Evolutionary conservation across 2,888 invertebrate genomes (phyloP).

Genomic region (Hypolimnas misippus): DNA sequence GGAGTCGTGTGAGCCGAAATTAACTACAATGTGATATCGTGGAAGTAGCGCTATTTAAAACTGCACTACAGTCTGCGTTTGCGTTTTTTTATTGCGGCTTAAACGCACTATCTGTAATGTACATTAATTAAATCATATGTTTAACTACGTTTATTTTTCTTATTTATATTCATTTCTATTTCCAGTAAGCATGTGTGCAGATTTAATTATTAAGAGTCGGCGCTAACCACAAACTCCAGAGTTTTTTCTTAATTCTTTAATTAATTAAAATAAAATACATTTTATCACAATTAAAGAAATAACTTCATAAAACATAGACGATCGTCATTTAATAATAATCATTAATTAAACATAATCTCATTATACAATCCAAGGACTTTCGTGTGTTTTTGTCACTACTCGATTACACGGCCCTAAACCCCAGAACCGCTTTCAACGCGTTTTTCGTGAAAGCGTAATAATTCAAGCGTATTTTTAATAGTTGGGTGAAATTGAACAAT

Average conservation of each 20-base stretch:
- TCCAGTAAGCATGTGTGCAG: too few species aligned
- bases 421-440: neutral
- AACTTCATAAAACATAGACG: neutral
- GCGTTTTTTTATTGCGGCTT: conserved; percentile 4
- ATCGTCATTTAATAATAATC: too few species aligned
- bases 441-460: neutral
- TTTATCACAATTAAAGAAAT: too few species aligned
- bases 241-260: too few species aligned
- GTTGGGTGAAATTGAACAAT: neutral
- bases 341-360: neutral
- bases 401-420: neutral
- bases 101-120: too few species aligned
- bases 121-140: neutral
- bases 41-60: neutral
- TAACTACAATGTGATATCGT: conserved; percentile 30
- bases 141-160: neutral
- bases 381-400: neutral
- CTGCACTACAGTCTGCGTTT: neutral
- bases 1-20: conserved; percentile 34
- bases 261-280: too few species aligned
- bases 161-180: too few species aligned
- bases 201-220: too few species aligned
- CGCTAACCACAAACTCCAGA: too few species aligned
- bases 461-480: conserved; percentile 12
- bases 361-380: neutral